These are phyloP conservation scores for Paedocypris sp. DNA, from an alignment of 2,113 vertebrate genomes.

Conservation along the genomic window DNA sequence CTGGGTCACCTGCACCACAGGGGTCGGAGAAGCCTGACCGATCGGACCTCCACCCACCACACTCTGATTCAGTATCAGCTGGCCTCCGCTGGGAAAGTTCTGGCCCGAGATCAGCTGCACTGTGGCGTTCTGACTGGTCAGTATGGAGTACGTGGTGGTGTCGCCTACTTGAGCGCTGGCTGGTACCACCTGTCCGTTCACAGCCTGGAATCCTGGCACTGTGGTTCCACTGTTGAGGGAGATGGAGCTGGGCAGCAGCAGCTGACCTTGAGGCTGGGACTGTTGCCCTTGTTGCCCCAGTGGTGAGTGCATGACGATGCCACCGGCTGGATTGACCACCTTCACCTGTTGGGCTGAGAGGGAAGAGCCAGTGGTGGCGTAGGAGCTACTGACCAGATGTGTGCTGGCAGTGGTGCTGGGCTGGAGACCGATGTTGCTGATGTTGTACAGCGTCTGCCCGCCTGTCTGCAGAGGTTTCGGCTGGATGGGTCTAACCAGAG, in stretches of 20 bases:
- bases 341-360: constrained; percentile 38
- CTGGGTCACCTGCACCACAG: constrained; percentile 68
- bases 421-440: constrained; percentile 69
- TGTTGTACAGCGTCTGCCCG: constrained; percentile 79
- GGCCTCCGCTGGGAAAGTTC: constrained; percentile 74
- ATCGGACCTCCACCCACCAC: constrained; percentile 52
- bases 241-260: constrained; percentile 77
- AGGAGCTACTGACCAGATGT: constrained; percentile 51
- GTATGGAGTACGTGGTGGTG: constrained; percentile 71
- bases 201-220: constrained; percentile 74
- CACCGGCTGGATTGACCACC: constrained; percentile 59
- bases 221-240: constrained; percentile 68
- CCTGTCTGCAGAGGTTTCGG: constrained; percentile 85
- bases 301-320: constrained; percentile 60
- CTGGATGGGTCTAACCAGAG: constrained; percentile 78
- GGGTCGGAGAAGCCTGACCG: constrained; percentile 63
- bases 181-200: constrained; percentile 75
- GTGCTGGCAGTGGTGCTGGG: constrained; percentile 59
- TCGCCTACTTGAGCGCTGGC: constrained; percentile 64
- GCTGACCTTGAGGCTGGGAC: constrained; percentile 77
- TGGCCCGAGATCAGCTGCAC: constrained; percentile 85
- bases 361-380: constrained; percentile 51
- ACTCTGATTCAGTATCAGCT: constrained; percentile 81
- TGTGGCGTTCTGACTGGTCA: constrained; percentile 74
- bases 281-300: constrained; percentile 64